A percentile compares a stretch with the other conserved stretches of the same genome.
These are phyloP conservation scores for Parelbella ahira DNA, from an alignment of 2,888 invertebrate genomes.

Conservation along the genomic window DNA sequence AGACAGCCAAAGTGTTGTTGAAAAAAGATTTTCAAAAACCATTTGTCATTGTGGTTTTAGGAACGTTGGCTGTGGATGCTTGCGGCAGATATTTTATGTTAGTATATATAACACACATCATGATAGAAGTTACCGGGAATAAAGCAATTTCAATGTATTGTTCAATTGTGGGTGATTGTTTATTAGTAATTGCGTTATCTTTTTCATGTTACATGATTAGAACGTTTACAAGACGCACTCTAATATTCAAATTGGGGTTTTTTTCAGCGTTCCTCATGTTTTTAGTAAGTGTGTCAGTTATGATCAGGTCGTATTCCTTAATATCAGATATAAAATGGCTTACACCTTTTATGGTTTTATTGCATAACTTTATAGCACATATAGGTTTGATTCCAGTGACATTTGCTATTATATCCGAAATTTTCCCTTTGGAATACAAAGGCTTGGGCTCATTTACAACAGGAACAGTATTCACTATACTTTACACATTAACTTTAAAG, in stretches of 20 bases:
- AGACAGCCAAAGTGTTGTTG: conserved; percentile 29
- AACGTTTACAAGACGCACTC: conserved; percentile 37
- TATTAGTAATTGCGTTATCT: conserved; percentile 35
- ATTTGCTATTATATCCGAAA: conserved; percentile 38
- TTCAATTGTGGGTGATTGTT: conserved; percentile 38
- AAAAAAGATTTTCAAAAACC: conserved; percentile 41
- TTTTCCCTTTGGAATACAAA: conserved; percentile 42
- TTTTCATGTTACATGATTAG: conserved; percentile 37
- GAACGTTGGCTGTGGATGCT: conserved; percentile 39
- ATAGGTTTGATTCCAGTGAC: conserved; percentile 38
- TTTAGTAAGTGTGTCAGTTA: conserved; percentile 34
- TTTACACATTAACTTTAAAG: conserved; percentile 36
- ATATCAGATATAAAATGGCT: conserved; percentile 16
- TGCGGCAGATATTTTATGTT: conserved; percentile 43
- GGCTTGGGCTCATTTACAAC: conserved; percentile 30
- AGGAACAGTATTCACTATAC: conserved; percentile 35
- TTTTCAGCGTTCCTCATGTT: conserved; percentile 39
- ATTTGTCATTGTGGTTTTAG: conserved; percentile 34
- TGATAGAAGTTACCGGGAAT: conserved; percentile 37
- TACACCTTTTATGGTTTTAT: conserved; percentile 35
- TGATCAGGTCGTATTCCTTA: conserved; percentile 30
- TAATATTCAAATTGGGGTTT: conserved; percentile 38
- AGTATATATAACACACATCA: conserved; percentile 41
- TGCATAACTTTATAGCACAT: conserved; percentile 37
- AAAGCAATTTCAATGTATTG: conserved; percentile 39